Conservation (phyloP, 2,888 invertebrate genomes). For the Dorcus hopei region DNA sequence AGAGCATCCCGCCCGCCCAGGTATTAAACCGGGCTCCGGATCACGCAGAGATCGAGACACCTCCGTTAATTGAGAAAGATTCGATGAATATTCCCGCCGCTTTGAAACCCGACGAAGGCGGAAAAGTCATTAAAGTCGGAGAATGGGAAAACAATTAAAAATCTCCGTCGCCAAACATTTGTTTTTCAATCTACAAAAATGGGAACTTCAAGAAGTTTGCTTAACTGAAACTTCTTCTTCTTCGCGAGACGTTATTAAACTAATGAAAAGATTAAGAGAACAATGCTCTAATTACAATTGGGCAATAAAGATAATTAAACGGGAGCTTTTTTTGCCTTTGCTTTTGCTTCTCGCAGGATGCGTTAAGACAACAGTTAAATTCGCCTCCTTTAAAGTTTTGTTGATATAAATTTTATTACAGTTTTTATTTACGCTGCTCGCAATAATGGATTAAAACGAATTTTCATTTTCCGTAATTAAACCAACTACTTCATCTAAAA, state of each 20-base stretch:
- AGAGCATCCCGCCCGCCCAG: background rate
- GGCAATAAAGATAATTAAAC: slow-evolving; percentile 6
- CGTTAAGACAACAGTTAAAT: too few species aligned
- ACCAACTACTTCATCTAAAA: too few species aligned
- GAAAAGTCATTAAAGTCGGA: too few species aligned
- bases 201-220: background rate
- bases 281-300: slow-evolving; percentile 5
- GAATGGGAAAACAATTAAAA: background rate
- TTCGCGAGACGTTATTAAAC: slow-evolving; percentile 2
- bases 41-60: background rate
- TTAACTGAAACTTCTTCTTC: background rate
- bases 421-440: too few species aligned
- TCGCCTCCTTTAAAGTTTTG: too few species aligned
- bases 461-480: too few species aligned
- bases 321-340: background rate
- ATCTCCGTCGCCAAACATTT: background rate
- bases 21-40: background rate
- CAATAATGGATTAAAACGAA: too few species aligned
- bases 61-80: background rate
- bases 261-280: slow-evolving; percentile 9
- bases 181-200: slow-evolving; percentile 2
- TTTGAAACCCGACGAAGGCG: background rate
- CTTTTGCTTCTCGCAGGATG: too few species aligned
- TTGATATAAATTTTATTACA: too few species aligned
- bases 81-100: background rate